These are phyloP conservation scores for Procambarus clarkii DNA, from an alignment of 1,140 invertebrate species.

Conservation along the genomic window DNA sequence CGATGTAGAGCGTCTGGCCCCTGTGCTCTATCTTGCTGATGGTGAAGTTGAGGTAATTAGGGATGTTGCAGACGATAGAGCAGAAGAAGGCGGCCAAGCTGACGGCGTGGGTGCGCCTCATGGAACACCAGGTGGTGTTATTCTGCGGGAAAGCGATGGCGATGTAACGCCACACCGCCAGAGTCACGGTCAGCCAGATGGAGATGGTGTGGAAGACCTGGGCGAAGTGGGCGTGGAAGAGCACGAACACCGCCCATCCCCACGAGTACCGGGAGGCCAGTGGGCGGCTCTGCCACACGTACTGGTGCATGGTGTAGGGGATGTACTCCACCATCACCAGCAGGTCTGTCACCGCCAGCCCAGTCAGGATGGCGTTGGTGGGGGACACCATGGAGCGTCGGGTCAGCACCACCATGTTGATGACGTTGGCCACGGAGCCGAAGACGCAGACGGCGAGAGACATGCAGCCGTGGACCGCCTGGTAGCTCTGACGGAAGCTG, in stretches of 20 bases:
- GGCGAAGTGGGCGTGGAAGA: conserved; percentile 89
- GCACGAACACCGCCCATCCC: conserved; percentile 86
- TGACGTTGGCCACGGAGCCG: conserved; percentile 93
- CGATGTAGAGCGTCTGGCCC: conserved; percentile 73
- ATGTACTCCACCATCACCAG: conserved; percentile 96
- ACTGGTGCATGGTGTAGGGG: conserved; percentile 89
- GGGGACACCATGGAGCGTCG: conserved; percentile 92
- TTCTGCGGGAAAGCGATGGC: conserved; percentile 69
- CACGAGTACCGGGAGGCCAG: conserved; percentile 82
- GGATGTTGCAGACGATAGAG: conserved; percentile 90
- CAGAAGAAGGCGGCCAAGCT: conserved; percentile 88
- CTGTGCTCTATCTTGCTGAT: conserved; percentile 76
- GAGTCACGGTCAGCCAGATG: conserved; percentile 92
- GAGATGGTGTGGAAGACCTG: conserved; percentile 92
- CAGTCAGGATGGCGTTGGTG: conserved; percentile 92
- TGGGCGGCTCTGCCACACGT: conserved; percentile 78
- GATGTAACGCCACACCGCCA: conserved; percentile 95
- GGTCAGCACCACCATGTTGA: conserved; percentile 96
- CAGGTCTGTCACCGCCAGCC: conserved; percentile 91
- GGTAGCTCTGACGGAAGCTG: conserved; percentile 72
- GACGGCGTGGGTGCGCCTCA: conserved; percentile 78
- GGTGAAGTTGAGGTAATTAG: conserved; percentile 85
- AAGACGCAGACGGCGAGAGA: conserved; percentile 90
- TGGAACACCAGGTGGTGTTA: conserved; percentile 70
- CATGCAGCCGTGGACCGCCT: conserved; percentile 83